Evolutionary conservation across 2,797 vertebrate species (phyloP), one percentile per base, ranked within the genome.

Genomic region (Girardinus metallicus): DNA sequence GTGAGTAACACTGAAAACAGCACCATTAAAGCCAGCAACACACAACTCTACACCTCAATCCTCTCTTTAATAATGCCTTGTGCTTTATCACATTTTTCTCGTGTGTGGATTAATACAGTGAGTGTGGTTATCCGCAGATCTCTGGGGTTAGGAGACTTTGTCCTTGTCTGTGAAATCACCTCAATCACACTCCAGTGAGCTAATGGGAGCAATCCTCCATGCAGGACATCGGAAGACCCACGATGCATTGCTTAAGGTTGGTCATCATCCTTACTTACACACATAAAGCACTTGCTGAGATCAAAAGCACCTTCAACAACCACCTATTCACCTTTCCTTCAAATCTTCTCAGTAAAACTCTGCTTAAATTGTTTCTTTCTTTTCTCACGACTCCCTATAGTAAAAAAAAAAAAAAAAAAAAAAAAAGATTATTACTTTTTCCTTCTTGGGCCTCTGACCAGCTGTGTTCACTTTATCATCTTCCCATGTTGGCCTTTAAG

Each of bases 171-270:
- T 73, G 78, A 49, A 62, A 34, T 64, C 75, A 81, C 47, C 82
- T 78, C 83, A 86, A 84, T 90, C 85, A 80, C 74, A 68, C 74
- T 84, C 51, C 53, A 74, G 85, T 85, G 83, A 78, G 81, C 60
- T 86, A 90, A 85, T 79, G 64, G 83, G 79, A 80, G 77, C 83
- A 84, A 72, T 85, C 76, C 41, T 78, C 80, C 62, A 80, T 13
- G 34, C 47, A 87, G 85, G 86, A 89, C 85, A 72, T 85, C 82
- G 89, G 78, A 76, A 91, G 84, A 80, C 72, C 82, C 53, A 75
- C 77, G 62, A 53, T 86, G 84, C 80, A 78, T 85, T 84, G 87
- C 79, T 91, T 92, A 94, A 94, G 93, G 93, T 92, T 91, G 89
- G 64, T 43, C 85, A 82, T 80, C 57, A 66, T 77, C 75, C 62